These are phyloP conservation scores for Merluccius polli DNA, from an alignment of 2,797 vertebrate species.

Conservation along the genomic window DNA sequence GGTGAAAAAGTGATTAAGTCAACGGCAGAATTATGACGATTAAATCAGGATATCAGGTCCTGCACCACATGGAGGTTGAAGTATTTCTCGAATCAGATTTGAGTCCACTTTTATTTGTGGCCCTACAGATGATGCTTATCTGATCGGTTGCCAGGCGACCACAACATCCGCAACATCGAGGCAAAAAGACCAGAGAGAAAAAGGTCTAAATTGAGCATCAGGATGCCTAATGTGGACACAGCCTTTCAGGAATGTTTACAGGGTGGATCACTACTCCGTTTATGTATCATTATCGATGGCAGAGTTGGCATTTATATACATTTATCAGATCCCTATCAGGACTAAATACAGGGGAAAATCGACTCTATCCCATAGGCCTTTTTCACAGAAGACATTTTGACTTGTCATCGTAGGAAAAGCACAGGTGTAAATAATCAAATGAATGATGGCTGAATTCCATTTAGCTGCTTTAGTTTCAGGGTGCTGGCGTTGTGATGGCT, in stretches of 20 bases:
- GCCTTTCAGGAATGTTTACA: background rate
- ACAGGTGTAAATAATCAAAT: no score
- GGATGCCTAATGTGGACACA: no score
- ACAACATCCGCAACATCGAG: background rate
- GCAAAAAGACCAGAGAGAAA: background rate
- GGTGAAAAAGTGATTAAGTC: background rate
- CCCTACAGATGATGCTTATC: background rate
- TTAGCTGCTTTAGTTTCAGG: no score
- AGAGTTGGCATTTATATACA: constrained; percentile 14
- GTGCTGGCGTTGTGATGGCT: no score
- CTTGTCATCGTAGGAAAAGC: no score
- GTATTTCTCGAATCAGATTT: no score
- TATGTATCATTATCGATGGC: background rate
- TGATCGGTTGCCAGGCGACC: background rate
- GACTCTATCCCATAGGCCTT: background rate
- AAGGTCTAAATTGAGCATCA: no score
- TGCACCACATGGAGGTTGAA: no score
- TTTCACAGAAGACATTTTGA: no score
- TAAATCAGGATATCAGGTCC: background rate
- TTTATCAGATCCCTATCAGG: background rate
- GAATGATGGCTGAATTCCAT: no score
- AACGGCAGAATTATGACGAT: background rate
- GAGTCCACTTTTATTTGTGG: no score
- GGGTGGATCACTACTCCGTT: background rate
- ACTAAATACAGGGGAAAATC: background rate